Evolutionary conservation across 23 tunicate genomes (phyloP).

Genomic region (Halocynthia aurantium): DNA sequence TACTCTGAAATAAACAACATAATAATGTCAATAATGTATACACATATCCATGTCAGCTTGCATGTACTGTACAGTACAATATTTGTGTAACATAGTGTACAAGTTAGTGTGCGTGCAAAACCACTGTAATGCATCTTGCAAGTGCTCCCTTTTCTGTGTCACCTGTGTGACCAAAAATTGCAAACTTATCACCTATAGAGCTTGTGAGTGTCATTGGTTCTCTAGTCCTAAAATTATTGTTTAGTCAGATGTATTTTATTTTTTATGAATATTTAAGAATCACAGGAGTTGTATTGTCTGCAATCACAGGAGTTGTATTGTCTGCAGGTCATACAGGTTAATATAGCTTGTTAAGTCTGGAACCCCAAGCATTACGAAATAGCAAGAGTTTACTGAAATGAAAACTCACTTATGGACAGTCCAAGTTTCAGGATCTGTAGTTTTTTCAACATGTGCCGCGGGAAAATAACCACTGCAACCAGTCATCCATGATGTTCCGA

Average conservation of each 20-base stretch:
- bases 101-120: no score
- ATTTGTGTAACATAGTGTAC: no score
- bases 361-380: background rate
- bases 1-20: background rate
- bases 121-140: no score
- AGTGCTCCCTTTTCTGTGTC: no score
- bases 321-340: background rate
- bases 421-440: slow-evolving; percentile 90
- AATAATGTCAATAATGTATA: no score
- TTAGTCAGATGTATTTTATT: no score
- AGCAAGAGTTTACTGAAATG: background rate
- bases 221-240: no score
- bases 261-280: background rate
- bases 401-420: slow-evolving; percentile 69
- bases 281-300: background rate
- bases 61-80: no score
- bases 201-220: no score
- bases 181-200: no score
- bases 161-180: no score
- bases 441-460: slow-evolving; percentile 56
- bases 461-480: slow-evolving; percentile 90
- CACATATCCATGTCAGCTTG: no score
- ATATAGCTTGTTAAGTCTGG: background rate
- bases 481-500: slow-evolving; percentile 95
- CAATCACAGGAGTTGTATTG: background rate